Conservation (phyloP, 1,140 invertebrate species). For the Formica selysi region DNA sequence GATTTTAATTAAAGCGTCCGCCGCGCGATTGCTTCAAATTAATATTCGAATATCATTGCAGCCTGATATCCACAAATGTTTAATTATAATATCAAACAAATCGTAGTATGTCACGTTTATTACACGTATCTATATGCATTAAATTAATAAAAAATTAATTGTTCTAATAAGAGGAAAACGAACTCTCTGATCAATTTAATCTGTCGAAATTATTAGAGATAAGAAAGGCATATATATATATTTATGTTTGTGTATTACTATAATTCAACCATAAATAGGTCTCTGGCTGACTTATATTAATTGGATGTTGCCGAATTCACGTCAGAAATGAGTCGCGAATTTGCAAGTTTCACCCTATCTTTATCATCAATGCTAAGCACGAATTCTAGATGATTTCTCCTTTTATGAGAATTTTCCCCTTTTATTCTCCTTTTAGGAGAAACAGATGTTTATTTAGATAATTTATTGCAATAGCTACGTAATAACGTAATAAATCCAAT, state of each 20-base stretch:
- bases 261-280: not conserved
- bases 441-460: slow-evolving; percentile 39
- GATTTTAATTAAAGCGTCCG: slow-evolving; percentile 45
- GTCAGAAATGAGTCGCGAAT: not conserved
- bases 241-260: not conserved
- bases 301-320: not conserved
- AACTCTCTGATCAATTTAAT: not conserved
- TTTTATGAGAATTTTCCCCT: slow-evolving; percentile 4
- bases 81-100: slow-evolving; percentile 32
- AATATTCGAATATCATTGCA: not conserved
- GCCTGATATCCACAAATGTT: not conserved
- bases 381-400: slow-evolving; percentile 27
- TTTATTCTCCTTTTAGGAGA: not conserved
- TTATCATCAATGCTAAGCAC: slow-evolving; percentile 7
- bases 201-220: not conserved
- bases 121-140: not conserved
- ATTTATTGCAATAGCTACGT: slow-evolving; percentile 13
- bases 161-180: not conserved
- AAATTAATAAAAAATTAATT: slow-evolving; percentile 1
- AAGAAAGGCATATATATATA: not conserved
- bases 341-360: not conserved
- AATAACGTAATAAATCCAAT: not conserved
- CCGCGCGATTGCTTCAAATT: slow-evolving; percentile 6
- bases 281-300: not conserved
- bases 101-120: not conserved